Base-by-base conservation (phyloP, 1,140 invertebrate species). In the Euglossa dilemma region DNA sequence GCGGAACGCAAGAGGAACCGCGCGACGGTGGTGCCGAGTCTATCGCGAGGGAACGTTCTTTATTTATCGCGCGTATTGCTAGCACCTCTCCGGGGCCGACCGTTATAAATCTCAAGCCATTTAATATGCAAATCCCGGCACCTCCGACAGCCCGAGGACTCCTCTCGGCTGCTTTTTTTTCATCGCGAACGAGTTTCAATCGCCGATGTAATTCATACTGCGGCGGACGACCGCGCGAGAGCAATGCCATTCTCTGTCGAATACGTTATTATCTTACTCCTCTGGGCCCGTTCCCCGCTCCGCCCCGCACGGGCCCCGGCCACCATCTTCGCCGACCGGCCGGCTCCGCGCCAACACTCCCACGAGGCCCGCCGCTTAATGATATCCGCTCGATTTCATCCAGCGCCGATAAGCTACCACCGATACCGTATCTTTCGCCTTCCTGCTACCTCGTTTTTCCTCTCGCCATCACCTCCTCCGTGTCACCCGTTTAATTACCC, bases 41-140 rank as follows among this genome's bases (percentile, higher is more conserved):
- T 69, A 66, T 84, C 83, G 85, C 63, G 77, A 47, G 67, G 59
- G 52, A 79, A 61, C 25, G 59, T 88, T 88, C 80, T 85, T 89
- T 89, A 89, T 88, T 89, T 88, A 88, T 88, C 80, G 84, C 76
- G 74, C 28, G 71, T 87, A 91, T 89, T 87, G 87, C 87, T 89
- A 83, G 85, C 86, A 86, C 77, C 64, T 72, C 69, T 82, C 67
- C 61, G 59, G 59, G 61, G 80, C 85, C 87, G 80, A 89, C 73
- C 89, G 93, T 94, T 94, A 94, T 94, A 94, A 94, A 94, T 94
- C 93, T 93, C 88, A 86, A 93, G 91, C 92, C 93, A 92, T 94
- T 94, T 94, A 94, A 94, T 94, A 94, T 94, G 93, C 91, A 94
- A 94, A 94, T 94, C 89, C 88, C 87, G 77, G 70, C 80, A 80